phyloP scores from a whole-genome alignment of 2,113 vertebrate species.

The Oreochromis spilurus region DNA sequence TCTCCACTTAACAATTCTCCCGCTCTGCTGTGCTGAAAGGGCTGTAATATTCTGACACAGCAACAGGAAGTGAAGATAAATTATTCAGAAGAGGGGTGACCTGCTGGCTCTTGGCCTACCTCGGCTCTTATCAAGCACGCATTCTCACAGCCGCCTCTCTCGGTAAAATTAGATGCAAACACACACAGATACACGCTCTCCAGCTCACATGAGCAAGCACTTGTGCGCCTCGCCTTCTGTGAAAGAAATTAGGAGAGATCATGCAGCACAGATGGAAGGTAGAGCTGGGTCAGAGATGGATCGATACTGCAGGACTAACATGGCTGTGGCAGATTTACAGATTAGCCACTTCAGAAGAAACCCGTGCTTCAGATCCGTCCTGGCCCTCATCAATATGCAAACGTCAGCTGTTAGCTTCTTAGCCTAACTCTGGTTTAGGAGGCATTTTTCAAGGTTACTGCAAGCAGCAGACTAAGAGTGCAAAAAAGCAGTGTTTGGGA shows the following conservation, averaged over 20 bases:
- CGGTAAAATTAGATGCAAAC: neutral
- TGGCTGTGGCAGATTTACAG: slow-evolving; percentile 58
- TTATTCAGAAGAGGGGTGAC: slow-evolving; percentile 42
- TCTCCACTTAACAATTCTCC: slow-evolving; percentile 24
- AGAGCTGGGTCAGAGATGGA: slow-evolving; percentile 46
- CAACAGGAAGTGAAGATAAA: slow-evolving; percentile 46
- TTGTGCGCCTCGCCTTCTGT: neutral
- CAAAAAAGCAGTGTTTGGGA: neutral
- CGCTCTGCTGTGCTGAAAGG: slow-evolving; percentile 8
- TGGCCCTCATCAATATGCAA: slow-evolving; percentile 53
- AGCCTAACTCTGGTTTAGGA: slow-evolving; percentile 14
- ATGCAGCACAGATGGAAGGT: slow-evolving; percentile 37
- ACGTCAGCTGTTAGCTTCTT: slow-evolving; percentile 30
- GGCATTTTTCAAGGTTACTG: slow-evolving; percentile 56
- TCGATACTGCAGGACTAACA: slow-evolving; percentile 58
- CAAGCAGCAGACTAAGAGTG: slow-evolving; percentile 17
- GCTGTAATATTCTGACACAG: slow-evolving; percentile 46
- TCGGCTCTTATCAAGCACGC: neutral
- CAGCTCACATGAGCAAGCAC: neutral
- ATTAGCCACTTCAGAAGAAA: slow-evolving; percentile 43
- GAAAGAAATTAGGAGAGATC: slow-evolving; percentile 1
- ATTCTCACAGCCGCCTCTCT: neutral
- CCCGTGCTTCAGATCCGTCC: slow-evolving; percentile 11
- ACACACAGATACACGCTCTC: neutral
- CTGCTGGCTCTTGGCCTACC: slow-evolving; percentile 12